phyloP scores from a whole-genome alignment of 2,888 invertebrate species.

The Cephus sareptanus region DNA sequence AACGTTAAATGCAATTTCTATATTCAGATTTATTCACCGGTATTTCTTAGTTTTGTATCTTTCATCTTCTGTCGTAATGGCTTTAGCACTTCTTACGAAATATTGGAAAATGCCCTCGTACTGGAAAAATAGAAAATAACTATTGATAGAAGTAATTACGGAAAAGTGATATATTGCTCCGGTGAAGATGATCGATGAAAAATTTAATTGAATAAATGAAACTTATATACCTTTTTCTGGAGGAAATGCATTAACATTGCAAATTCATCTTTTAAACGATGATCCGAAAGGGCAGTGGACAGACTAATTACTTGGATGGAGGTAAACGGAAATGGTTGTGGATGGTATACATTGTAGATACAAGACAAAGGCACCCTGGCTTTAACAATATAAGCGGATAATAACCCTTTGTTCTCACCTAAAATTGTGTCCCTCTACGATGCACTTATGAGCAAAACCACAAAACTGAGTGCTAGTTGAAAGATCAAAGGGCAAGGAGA shows the following conservation, averaged over 20 bases:
- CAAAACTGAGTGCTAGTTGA: not conserved
- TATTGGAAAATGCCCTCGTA: not conserved
- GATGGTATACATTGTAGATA: not conserved
- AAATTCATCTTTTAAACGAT: not conserved
- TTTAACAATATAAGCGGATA: not conserved
- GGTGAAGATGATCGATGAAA: not conserved
- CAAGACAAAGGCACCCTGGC: not conserved
- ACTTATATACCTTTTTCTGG: not conserved
- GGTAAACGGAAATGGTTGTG: not conserved
- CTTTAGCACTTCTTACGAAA: not conserved
- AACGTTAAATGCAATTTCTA: not conserved
- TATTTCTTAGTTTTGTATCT: not conserved
- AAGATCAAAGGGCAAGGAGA: not conserved
- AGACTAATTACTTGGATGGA: not conserved
- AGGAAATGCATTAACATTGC: not conserved
- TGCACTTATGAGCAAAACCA: not conserved
- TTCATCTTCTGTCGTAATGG: not conserved
- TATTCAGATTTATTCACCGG: not conserved
- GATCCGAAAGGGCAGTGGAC: not conserved
- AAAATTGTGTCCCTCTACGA: not conserved
- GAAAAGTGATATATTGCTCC: not conserved
- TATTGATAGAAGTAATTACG: not conserved
- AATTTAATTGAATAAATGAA: not conserved
- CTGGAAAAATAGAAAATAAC: not conserved
- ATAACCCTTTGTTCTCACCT: not conserved